Percentiles rank a stretch among this genome's conserved stretches.
These are phyloP conservation scores for Microhierax caerulescens DNA, from an alignment of 2,797 vertebrate species.

Conservation along the genomic window DNA sequence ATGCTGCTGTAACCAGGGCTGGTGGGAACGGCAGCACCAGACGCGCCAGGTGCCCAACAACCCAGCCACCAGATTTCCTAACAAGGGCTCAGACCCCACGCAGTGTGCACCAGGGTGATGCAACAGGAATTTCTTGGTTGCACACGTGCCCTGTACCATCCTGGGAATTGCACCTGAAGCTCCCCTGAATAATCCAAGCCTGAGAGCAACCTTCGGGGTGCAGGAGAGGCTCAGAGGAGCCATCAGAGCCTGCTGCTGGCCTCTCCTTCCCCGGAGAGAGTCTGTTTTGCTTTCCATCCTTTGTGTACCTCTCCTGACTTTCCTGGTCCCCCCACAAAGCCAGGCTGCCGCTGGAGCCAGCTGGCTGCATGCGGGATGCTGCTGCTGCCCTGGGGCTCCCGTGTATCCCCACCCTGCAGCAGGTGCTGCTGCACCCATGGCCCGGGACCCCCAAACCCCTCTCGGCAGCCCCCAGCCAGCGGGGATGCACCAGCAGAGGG, in stretches of 20 bases:
- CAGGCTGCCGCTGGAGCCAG: background rate
- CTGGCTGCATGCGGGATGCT: background rate
- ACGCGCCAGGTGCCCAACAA: accelerated
- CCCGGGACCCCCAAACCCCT: background rate
- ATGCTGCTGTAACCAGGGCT: background rate
- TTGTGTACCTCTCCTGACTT: background rate
- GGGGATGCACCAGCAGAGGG: background rate
- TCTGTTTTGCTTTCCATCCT: background rate
- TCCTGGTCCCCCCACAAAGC: accelerated
- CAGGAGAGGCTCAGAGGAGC: background rate
- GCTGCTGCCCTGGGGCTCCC: background rate
- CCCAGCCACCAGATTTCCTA: background rate
- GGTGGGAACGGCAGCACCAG: accelerated
- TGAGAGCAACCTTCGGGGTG: background rate
- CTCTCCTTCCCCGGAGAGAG: background rate
- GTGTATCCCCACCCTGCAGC: background rate
- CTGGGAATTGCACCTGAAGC: background rate
- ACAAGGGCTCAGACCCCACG: accelerated
- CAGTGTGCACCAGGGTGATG: background rate
- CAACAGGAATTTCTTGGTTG: background rate
- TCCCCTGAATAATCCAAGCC: background rate
- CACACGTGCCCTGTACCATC: background rate
- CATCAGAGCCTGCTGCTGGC: background rate
- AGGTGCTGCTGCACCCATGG: background rate
- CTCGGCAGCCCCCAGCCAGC: background rate